phyloP scores from a whole-genome alignment of 2,113 vertebrate species.

The Todiramphus saurophagus region DNA sequence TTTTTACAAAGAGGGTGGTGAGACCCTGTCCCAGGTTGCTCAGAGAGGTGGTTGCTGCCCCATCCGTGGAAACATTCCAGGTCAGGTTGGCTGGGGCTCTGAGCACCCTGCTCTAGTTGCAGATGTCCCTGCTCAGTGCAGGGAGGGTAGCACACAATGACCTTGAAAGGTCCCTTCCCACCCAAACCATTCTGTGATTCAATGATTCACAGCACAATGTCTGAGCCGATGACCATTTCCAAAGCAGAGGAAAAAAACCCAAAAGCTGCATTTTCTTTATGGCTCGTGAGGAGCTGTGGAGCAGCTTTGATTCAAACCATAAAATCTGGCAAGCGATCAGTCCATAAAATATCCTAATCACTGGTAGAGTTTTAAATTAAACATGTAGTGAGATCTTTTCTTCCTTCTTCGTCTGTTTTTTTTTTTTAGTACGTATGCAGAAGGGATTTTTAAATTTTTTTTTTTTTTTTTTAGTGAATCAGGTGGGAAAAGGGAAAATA shows the following conservation, averaged over 20 bases:
- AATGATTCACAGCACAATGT: background rate
- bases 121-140: background rate
- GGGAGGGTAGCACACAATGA: background rate
- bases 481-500: background rate
- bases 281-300: background rate
- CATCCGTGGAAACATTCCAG: too few species aligned
- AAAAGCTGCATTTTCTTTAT: background rate
- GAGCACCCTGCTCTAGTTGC: background rate
- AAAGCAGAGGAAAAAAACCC: background rate
- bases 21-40: too few species aligned
- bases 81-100: background rate
- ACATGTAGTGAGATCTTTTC: background rate
- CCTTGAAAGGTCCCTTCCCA: background rate
- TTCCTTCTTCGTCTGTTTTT: background rate
- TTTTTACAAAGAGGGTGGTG: too few species aligned
- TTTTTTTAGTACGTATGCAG: background rate
- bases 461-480: background rate
- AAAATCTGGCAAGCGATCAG: slow-evolving; percentile 22
- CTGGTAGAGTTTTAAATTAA: slow-evolving; percentile 22
- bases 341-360: slow-evolving; percentile 10
- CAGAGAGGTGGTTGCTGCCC: too few species aligned
- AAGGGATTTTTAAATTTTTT: too few species aligned
- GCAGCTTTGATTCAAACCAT: slow-evolving; percentile 21
- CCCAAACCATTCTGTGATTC: background rate
- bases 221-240: background rate